Conservation (phyloP, 2,113 vertebrate species). For the Xenopus borealis region DNA sequence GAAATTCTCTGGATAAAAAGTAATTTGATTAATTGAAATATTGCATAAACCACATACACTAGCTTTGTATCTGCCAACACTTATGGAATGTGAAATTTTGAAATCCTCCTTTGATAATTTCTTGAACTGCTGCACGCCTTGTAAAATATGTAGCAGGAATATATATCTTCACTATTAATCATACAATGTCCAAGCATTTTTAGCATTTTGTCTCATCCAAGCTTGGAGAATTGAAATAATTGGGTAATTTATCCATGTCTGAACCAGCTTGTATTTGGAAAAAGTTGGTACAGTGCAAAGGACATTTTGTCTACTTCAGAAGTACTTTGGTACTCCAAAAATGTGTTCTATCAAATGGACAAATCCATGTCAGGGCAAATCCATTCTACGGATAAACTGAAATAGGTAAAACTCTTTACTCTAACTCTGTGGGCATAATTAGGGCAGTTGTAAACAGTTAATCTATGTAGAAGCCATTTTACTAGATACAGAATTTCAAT, state of each 20-base stretch:
- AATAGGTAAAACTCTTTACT: not conserved
- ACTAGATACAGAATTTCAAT: too few species aligned
- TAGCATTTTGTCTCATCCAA: constrained; percentile 30
- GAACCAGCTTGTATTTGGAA: constrained; percentile 8
- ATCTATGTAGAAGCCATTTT: too few species aligned
- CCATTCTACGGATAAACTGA: not conserved
- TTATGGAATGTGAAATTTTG: too few species aligned
- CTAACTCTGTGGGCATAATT: too few species aligned
- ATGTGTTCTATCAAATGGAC: not conserved
- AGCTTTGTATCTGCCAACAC: too few species aligned
- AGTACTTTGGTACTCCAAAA: not conserved
- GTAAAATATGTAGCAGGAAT: constrained; percentile 17
- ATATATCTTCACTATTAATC: constrained; percentile 30
- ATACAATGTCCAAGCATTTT: constrained; percentile 17
- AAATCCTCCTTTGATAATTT: constrained; percentile 6
- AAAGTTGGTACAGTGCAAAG: constrained; percentile 9
- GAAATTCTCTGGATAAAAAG: too few species aligned
- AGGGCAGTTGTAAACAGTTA: too few species aligned
- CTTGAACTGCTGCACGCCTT: not conserved
- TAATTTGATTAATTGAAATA: too few species aligned
- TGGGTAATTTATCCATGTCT: constrained; percentile 43
- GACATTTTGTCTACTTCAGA: not conserved
- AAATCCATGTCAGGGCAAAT: not conserved
- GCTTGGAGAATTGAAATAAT: constrained; percentile 33
- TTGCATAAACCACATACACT: too few species aligned